Percentiles rank a stretch among this genome's conserved stretches.
These are phyloP conservation scores for Lucifuga dentata DNA, from an alignment of 2,113 vertebrate genomes.

Conservation along the genomic window DNA sequence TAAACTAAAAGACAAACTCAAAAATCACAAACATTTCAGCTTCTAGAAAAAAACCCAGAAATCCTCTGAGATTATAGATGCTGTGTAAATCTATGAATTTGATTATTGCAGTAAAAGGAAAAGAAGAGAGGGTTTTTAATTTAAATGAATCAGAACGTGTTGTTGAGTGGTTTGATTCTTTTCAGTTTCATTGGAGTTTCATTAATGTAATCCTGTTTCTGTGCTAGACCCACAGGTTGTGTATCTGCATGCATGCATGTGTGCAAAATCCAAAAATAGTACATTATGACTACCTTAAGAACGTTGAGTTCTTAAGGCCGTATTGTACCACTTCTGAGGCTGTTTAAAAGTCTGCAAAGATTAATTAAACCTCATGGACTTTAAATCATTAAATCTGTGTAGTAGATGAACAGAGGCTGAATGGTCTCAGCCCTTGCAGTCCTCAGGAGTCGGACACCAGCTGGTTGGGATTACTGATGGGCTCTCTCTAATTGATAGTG, in stretches of 20 bases:
- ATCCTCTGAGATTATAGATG: neutral
- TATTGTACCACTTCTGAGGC: conserved; percentile 29
- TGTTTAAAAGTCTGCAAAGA: conserved; percentile 3
- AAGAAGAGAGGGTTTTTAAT: neutral
- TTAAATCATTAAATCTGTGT: conserved; percentile 16
- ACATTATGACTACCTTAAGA: conserved; percentile 32
- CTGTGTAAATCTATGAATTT: neutral
- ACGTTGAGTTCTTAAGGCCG: conserved; percentile 24
- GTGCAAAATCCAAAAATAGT: conserved; percentile 5
- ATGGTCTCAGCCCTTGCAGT: conserved; percentile 26
- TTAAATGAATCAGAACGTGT: conserved; percentile 42
- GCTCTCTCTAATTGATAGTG: conserved; percentile 67
- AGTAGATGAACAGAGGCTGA: conserved; percentile 1
- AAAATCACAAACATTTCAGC: neutral
- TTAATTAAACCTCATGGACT: conserved; percentile 21
- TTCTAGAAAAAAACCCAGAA: conserved; percentile 1
- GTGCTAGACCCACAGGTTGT: conserved; percentile 20
- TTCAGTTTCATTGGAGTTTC: conserved; percentile 18
- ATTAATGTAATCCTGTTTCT: conserved; percentile 23
- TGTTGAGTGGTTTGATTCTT: conserved; percentile 9
- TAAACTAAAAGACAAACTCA: neutral
- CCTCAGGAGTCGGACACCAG: conserved; percentile 51
- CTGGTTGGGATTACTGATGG: conserved; percentile 58
- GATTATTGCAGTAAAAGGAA: neutral
- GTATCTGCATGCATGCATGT: neutral